Conservation (phyloP, 1,140 invertebrate genomes). For the Eumeta japonica region DNA sequence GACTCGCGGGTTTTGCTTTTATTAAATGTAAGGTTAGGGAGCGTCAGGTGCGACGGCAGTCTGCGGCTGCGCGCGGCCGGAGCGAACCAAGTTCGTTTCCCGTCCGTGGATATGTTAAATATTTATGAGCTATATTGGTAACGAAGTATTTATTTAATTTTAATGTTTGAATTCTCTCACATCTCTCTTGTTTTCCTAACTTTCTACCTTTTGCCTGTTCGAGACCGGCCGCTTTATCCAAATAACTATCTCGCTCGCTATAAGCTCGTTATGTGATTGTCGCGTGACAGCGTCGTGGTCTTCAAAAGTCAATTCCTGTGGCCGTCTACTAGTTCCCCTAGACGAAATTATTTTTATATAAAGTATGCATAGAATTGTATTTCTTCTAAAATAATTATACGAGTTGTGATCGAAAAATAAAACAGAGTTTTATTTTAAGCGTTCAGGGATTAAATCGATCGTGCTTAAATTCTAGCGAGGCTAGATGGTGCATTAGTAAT, state of each 20-base stretch:
- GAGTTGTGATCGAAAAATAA: slow-evolving; percentile 50
- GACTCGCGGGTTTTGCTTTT: too few species aligned
- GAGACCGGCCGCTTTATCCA: slow-evolving; percentile 15
- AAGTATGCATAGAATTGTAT: slow-evolving; percentile 43
- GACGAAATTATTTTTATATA: slow-evolving; percentile 43
- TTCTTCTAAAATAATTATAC: slow-evolving; percentile 35
- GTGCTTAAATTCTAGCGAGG: slow-evolving; percentile 49
- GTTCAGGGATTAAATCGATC: slow-evolving; percentile 46
- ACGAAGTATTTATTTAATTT: too few species aligned
- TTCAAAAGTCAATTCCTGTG: slow-evolving; percentile 46
- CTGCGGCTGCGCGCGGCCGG: too few species aligned
- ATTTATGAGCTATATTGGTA: too few species aligned
- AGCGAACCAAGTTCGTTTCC: too few species aligned
- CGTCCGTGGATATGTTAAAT: too few species aligned
- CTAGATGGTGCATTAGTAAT: slow-evolving; percentile 38
- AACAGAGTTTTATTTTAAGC: slow-evolving; percentile 57
- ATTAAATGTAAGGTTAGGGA: too few species aligned
- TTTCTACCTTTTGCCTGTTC: slow-evolving; percentile 8
- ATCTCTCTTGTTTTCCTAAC: slow-evolving; percentile 11
- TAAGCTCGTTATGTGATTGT: slow-evolving; percentile 47
- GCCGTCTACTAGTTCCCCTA: slow-evolving; percentile 32
- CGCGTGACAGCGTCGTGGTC: slow-evolving; percentile 16
- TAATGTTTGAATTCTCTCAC: too few species aligned
- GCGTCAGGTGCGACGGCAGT: too few species aligned
- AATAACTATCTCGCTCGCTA: slow-evolving; percentile 41